Conservation (phyloP, 2,888 invertebrate species). For the Loripinus fragilis region DNA sequence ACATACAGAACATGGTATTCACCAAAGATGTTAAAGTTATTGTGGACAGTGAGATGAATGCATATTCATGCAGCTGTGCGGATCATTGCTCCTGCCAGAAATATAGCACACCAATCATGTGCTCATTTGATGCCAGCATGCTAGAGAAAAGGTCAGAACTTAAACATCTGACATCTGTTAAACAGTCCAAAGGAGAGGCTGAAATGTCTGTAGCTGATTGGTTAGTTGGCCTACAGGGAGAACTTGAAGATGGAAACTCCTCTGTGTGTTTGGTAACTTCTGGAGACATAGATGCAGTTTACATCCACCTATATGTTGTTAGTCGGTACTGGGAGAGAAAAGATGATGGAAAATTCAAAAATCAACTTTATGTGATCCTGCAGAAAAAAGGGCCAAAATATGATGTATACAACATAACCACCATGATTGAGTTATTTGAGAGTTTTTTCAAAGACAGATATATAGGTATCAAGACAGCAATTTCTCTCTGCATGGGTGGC, state of each 20-base stretch:
- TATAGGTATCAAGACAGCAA: background rate
- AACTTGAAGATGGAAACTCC: background rate
- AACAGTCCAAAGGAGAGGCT: background rate
- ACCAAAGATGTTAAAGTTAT: background rate
- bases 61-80: background rate
- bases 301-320: background rate
- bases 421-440: background rate
- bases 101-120: background rate
- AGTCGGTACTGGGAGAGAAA: background rate
- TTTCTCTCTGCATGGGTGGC: no score
- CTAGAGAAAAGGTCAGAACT: no score
- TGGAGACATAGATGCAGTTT: background rate
- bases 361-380: background rate
- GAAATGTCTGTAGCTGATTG: background rate
- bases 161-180: no score
- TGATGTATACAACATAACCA: background rate
- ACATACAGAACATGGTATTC: background rate
- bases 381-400: background rate
- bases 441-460: background rate
- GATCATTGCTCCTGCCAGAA: background rate
- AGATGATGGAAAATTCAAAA: background rate
- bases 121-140: background rate
- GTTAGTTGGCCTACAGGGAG: background rate
- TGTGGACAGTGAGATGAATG: constrained; percentile 29
- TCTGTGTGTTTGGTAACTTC: background rate